Base-by-base conservation (phyloP, 2,797 vertebrate species). In the Oreochromis mossambicus region DNA sequence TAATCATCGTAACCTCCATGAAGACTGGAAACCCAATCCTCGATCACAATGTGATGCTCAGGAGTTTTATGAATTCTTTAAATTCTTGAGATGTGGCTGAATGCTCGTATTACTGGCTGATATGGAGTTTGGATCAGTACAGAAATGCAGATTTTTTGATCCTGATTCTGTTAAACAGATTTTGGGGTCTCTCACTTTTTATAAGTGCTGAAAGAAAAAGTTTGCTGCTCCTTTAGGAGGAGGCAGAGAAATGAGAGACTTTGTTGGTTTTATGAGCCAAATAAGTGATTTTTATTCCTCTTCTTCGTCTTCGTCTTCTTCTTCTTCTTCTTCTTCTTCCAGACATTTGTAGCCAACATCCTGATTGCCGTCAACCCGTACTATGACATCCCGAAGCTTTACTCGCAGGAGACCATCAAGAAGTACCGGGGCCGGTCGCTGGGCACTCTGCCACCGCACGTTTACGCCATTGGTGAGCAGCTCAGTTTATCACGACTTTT, bases 281-380 rank as follows among this genome's bases (percentile, higher is more conserved):
- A 41, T 21, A 43, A 83, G 5, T 21, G 9, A 12, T 21, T 70
- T n/a, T 50, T 8, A 10, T 38, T 36, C 19, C 41, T 19, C 12
- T 24, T 3, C n/a, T n/a, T n/a, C n/a, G n/a, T n/a, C n/a, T n/a
- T n/a, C n/a, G n/a, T n/a, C n/a, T n/a, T 61, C 0, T 61, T 61
- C 0, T 43, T 26, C 14, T 46, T 14, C 11, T 26, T 3, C 5
- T 76, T 4, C 19, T 68, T 1, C 75, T 1, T 6, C 0, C 95
- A 99, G 98, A 99, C 98, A 0, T 99, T 97, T 43, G 98, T 99
- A 66, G 98, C 98, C 91, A 99, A 99, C 94, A 99, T 99, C 95
- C 96, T 99, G 93, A 99, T 99, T 52, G 98, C 98, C 32, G 97
- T 99, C 91, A 99, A 99, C 87, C 98, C 98, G 0, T 99, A 99